These are phyloP conservation scores for Lethenteron camtschaticum DNA, from an alignment of 2,113 vertebrate species.

Conservation along the genomic window DNA sequence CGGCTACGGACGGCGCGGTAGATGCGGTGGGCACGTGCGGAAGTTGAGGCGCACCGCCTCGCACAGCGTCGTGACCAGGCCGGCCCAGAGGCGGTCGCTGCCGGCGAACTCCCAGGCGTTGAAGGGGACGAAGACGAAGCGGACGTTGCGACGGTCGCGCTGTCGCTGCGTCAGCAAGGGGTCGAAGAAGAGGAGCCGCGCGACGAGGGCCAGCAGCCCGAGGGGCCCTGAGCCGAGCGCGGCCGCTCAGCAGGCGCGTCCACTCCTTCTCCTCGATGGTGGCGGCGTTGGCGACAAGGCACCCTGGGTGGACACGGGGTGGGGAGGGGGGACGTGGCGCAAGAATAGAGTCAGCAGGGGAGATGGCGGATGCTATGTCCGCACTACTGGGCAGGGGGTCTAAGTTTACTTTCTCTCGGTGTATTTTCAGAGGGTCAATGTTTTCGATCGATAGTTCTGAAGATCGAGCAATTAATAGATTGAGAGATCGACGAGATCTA, in stretches of 20 bases:
- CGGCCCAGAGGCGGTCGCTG: slow-evolving; percentile 73
- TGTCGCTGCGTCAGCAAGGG: slow-evolving; percentile 36
- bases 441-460: no score
- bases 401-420: no score
- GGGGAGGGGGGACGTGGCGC: no score
- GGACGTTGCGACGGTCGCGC: slow-evolving; percentile 24
- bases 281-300: slow-evolving; percentile 19
- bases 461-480: no score
- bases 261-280: slow-evolving; percentile 16
- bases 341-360: no score
- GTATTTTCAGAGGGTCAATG: no score
- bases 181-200: slow-evolving; percentile 37
- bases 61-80: slow-evolving; percentile 48
- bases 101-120: slow-evolving; percentile 83
- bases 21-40: slow-evolving; percentile 42
- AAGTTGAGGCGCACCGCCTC: slow-evolving; percentile 35
- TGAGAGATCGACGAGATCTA: no score
- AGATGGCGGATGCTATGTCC: no score
- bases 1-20: slow-evolving; percentile 26
- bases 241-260: slow-evolving; percentile 10
- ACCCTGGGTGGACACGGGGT: slow-evolving; percentile 14
- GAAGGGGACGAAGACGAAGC: slow-evolving; percentile 58
- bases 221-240: slow-evolving; percentile 11
- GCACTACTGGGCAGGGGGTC: no score
- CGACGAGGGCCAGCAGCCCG: slow-evolving; percentile 19